Evolutionary conservation across 64 coral and sea anemone genomes (phyloP).

Genomic region (Montipora capricornis): DNA sequence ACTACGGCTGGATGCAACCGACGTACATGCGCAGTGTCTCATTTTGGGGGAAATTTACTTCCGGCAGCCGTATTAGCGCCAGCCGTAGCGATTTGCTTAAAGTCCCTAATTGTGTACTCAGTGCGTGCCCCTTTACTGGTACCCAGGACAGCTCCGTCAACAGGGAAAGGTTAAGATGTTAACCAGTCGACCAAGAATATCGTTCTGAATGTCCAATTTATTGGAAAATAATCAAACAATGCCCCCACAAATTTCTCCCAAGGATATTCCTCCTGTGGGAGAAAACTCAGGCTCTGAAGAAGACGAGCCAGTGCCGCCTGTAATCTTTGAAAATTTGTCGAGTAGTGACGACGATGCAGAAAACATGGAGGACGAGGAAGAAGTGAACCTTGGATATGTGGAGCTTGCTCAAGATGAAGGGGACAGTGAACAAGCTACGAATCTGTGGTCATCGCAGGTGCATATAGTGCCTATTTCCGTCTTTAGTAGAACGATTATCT

Average conservation of each 20-base stretch:
- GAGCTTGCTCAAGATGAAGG: conserved; percentile 58
- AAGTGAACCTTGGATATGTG: conserved; percentile 37
- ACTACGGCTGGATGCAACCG: no score
- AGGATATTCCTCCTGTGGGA: conserved; percentile 44
- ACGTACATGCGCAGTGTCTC: no score
- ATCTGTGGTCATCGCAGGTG: conserved; percentile 5
- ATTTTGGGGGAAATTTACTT: no score
- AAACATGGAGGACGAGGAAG: neutral
- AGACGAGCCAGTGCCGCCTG: conserved; percentile 14
- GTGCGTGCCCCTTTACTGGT: neutral
- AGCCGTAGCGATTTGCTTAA: no score
- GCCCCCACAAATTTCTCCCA: conserved; percentile 69
- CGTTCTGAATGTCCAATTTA: conserved; percentile 38
- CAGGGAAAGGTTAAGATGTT: neutral
- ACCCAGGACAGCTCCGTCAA: neutral
- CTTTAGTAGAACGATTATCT: neutral
- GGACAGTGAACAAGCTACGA: conserved; percentile 5
- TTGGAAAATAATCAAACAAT: conserved; percentile 18
- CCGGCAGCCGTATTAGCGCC: no score
- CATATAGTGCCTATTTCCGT: neutral
- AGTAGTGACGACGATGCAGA: conserved; percentile 66
- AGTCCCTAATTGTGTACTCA: no score
- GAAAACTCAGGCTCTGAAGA: conserved; percentile 58
- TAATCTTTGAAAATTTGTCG: conserved; percentile 17
- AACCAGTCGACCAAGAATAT: neutral